phyloP scores from a whole-genome alignment of 2,113 vertebrate genomes.

The Hypocryptadius cinnamomeus region DNA sequence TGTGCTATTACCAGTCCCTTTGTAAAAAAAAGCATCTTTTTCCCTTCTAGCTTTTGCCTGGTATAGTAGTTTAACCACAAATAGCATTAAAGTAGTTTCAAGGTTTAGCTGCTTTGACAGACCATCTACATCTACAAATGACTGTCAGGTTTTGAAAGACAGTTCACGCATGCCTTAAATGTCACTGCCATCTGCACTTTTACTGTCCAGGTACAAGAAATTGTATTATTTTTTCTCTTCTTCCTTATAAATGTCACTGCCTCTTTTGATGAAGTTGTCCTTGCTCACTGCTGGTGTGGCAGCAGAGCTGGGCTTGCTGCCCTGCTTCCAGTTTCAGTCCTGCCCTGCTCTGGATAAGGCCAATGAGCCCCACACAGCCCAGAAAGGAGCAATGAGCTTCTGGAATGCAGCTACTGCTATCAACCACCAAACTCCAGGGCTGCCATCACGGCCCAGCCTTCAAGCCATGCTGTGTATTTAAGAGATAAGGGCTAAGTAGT shows the following conservation, averaged over 20 bases:
- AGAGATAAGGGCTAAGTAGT: background rate
- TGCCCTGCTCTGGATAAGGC: background rate
- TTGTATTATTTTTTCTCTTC: background rate
- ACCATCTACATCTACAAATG: background rate
- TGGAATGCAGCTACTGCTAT: background rate
- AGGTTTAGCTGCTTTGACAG: background rate
- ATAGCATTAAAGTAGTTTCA: background rate
- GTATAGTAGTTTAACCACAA: background rate
- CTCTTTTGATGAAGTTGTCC: background rate
- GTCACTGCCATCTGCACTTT: background rate
- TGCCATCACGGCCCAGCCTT: background rate
- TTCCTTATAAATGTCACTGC: background rate
- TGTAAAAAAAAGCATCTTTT: background rate
- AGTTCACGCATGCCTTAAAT: background rate
- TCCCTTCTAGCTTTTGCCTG: background rate
- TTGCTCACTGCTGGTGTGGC: background rate
- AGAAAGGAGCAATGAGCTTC: background rate
- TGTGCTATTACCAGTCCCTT: background rate
- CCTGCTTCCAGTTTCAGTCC: background rate
- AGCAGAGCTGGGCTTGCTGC: background rate
- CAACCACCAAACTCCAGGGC: background rate
- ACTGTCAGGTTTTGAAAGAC: background rate
- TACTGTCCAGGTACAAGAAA: background rate
- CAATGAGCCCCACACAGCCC: background rate
- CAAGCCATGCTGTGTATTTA: background rate